Base-by-base conservation (phyloP, 2,888 invertebrate genomes). In the Volucella inanis region DNA sequence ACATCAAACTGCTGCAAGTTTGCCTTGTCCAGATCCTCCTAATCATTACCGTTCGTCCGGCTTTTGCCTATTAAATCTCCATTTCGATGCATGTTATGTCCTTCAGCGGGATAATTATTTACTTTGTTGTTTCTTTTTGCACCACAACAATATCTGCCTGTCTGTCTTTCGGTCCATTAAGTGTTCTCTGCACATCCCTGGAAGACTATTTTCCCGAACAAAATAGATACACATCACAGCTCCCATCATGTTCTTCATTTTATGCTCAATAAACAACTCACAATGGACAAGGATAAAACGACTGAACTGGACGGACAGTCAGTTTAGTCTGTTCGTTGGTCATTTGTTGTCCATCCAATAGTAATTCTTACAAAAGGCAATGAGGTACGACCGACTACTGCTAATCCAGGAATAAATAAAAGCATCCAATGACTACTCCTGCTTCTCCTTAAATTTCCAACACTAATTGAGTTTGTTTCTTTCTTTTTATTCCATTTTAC, bases 31-130 rank as follows among this genome's bases (percentile, higher is more conserved):
- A 1, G 14, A 11, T 45, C 38, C 39, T 57, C 64, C 47, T 18
- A 8, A 6, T 11, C 12, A 50, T 12, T 8, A 9, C 41, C 9
- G n/a, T 55, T 38, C 59, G 55, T 14, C 47, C 61, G 43, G 22
- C 52, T 80, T 39, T 45, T 57, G 79, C 62, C 85, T 85, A 80
- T 76, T 80, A 72, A 72, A 49, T 67, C 61, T 50, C 55, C 70
- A 14, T 76, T 70, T 14, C 41, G 61, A 71, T 64, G 62, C 64
- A 31, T 31, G 79, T 22, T 55, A 76, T 72, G 55, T 80, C 70
- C 67, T 75, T 71, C 55, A 31, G 57, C 47, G 45, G 49, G 1
- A 45, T 76, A 80, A 76, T 76, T 75, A 75, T 84, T 75, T 76
- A 67, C 80, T 67, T 77, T 45, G 62, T 57, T 43, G 31, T 70